A percentile compares a stretch with the other conserved stretches of the same genome.
Evolutionary conservation across 2,888 invertebrate species (phyloP).

Genomic region (Platycheirus rosarum): DNA sequence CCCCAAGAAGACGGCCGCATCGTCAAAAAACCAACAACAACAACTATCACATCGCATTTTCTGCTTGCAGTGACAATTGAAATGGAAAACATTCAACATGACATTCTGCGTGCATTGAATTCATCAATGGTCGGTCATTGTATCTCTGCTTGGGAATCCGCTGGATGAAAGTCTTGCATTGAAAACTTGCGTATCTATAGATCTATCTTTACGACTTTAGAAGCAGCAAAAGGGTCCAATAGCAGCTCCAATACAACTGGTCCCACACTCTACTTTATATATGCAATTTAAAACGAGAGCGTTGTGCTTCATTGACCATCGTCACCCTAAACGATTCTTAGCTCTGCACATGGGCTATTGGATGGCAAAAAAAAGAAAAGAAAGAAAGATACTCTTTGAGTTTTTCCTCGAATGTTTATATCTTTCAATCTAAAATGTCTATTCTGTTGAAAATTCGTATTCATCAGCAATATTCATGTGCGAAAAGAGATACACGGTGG

Average conservation of each 20-base stretch:
- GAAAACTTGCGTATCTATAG: constrained; percentile 35
- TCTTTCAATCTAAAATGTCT: constrained; percentile 48
- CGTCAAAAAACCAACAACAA: constrained; percentile 20
- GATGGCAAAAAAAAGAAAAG: not conserved
- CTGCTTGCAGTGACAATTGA: constrained; percentile 60
- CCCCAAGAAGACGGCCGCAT: constrained; percentile 2
- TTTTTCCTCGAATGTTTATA: constrained; percentile 16
- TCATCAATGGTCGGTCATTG: constrained; percentile 68
- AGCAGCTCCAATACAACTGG: not conserved
- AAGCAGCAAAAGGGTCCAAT: constrained; percentile 15
- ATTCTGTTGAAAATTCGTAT: constrained; percentile 41
- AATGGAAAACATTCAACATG: constrained; percentile 66
- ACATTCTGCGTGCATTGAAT: constrained; percentile 61
- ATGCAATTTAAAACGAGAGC: constrained; percentile 41
- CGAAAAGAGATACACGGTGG: constrained; percentile 26
- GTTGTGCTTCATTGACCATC: constrained; percentile 66
- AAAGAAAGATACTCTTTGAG: not conserved
- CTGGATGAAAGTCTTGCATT: constrained; percentile 32
- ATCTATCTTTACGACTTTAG: not conserved
- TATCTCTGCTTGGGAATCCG: constrained; percentile 59
- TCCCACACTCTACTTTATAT: constrained; percentile 26
- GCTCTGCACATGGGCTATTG: not conserved
- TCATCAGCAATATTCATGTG: constrained; percentile 43
- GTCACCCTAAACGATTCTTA: constrained; percentile 25
- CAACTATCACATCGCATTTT: constrained; percentile 26